Percentiles rank a stretch among this genome's conserved stretches.
Evolutionary conservation across 2,113 vertebrate genomes (phyloP).

Genomic region (Hippocampus barbouri): DNA sequence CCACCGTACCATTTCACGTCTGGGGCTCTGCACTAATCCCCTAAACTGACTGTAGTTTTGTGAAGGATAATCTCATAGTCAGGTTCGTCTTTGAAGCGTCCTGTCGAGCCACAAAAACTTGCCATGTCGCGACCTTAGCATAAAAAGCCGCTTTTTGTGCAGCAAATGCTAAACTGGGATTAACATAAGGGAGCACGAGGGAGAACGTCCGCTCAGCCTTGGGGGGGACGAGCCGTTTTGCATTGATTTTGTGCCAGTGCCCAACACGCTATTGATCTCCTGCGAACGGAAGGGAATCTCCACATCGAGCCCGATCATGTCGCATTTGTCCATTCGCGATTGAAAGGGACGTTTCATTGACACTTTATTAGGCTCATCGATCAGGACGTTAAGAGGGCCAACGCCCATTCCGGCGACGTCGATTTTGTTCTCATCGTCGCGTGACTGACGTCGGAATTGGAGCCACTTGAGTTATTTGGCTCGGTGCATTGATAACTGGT

Average conservation of each 20-base stretch:
- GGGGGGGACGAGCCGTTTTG: not conserved
- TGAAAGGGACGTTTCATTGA: not conserved
- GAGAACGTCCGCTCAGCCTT: conserved; percentile 1
- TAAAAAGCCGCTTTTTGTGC: conserved; percentile 41
- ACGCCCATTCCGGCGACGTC: not conserved
- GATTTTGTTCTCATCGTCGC: not conserved
- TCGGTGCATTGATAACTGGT: not conserved
- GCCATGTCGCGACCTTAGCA: not conserved
- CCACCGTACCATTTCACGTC: too few species aligned
- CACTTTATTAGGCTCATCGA: not conserved
- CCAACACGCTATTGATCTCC: not conserved
- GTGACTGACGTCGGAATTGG: not conserved
- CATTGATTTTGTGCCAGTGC: not conserved
- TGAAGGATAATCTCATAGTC: not conserved
- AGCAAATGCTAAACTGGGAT: conserved; percentile 69
- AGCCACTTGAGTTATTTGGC: not conserved
- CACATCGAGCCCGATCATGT: not conserved
- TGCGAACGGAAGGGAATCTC: not conserved
- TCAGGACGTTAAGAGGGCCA: too few species aligned
- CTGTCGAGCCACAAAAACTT: not conserved
- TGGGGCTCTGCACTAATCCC: not conserved
- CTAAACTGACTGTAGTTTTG: not conserved
- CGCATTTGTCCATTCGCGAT: not conserved
- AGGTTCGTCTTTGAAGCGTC: not conserved
- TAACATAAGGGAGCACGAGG: conserved; percentile 35